Percentiles rank a stretch among this genome's conserved stretches.
These are phyloP conservation scores for Pseudochaenichthys georgianus DNA, from an alignment of 2,797 vertebrate species.

Conservation along the genomic window DNA sequence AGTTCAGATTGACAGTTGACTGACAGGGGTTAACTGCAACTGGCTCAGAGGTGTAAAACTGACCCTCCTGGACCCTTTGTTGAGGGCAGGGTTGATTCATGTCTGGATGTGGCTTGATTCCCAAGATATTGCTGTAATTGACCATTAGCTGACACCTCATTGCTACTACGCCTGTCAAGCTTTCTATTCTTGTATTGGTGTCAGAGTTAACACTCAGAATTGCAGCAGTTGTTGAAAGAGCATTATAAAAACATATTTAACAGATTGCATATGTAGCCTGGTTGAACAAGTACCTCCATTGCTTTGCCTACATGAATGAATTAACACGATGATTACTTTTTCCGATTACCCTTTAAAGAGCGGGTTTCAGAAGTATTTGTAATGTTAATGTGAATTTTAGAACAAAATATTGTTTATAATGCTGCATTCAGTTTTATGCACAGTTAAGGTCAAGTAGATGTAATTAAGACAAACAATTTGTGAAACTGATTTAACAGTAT, in stretches of 20 bases:
- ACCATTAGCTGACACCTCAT: not conserved
- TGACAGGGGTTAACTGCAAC: slow-evolving; percentile 69
- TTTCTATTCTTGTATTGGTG: not conserved
- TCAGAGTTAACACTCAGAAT: not conserved
- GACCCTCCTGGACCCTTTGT: slow-evolving; percentile 26
- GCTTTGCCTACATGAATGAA: not conserved
- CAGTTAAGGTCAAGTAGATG: not conserved
- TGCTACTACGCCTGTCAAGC: not conserved
- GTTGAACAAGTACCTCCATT: not conserved
- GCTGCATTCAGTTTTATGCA: not conserved
- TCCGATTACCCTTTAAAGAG: not conserved
- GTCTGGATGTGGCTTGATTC: not conserved
- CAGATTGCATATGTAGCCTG: not conserved
- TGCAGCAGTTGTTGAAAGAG: not conserved
- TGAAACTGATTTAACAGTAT: not conserved
- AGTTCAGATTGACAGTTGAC: slow-evolving; percentile 56
- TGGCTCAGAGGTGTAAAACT: slow-evolving; percentile 39
- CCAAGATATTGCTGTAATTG: slow-evolving; percentile 6
- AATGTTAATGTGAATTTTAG: not conserved
- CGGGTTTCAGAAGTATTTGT: not conserved
- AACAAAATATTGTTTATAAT: not conserved
- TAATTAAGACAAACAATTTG: not conserved
- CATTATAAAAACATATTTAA: not conserved
- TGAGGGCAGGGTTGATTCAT: not conserved
- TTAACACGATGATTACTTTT: not conserved